Conservation (phyloP, 2,888 invertebrate species). For the Saturnia japonica region DNA sequence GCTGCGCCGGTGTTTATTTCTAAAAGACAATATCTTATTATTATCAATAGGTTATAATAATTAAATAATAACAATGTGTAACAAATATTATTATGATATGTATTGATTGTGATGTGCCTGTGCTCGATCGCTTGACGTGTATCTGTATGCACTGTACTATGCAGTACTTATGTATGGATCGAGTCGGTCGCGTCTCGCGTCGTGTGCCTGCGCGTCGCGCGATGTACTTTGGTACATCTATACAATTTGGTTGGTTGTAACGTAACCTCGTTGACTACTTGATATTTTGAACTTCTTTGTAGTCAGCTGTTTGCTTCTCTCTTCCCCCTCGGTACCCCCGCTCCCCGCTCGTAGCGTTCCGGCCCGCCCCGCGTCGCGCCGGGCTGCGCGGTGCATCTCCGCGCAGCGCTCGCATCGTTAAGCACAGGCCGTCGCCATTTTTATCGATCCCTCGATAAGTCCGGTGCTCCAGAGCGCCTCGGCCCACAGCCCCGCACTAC, state of each 20-base stretch:
- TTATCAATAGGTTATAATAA: not conserved
- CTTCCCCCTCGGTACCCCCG: conserved; percentile 32
- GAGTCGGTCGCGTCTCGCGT: not conserved
- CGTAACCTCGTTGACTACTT: conserved; percentile 22
- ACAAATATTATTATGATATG: not conserved
- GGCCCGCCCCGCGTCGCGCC: conserved; percentile 29
- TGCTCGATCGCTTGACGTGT: not conserved
- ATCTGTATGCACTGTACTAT: no score
- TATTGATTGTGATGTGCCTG: not conserved
- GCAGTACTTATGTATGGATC: no score
- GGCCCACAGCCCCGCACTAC: conserved; percentile 29
- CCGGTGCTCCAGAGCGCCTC: conserved; percentile 30
- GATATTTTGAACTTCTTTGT: conserved; percentile 52
- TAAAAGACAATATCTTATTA: not conserved
- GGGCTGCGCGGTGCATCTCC: conserved; percentile 54
- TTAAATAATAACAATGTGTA: not conserved
- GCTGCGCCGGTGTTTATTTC: not conserved
- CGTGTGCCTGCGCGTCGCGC: not conserved
- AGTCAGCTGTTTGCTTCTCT: conserved; percentile 75
- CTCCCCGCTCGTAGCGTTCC: conserved; percentile 38
- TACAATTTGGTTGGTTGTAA: conserved; percentile 19
- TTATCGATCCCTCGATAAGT: conserved; percentile 58
- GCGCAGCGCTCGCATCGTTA: conserved; percentile 51
- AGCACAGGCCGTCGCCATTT: conserved; percentile 49
- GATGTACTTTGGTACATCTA: conserved; percentile 14